phyloP scores from a whole-genome alignment of 2,113 vertebrate genomes.

The Otus sunia region DNA sequence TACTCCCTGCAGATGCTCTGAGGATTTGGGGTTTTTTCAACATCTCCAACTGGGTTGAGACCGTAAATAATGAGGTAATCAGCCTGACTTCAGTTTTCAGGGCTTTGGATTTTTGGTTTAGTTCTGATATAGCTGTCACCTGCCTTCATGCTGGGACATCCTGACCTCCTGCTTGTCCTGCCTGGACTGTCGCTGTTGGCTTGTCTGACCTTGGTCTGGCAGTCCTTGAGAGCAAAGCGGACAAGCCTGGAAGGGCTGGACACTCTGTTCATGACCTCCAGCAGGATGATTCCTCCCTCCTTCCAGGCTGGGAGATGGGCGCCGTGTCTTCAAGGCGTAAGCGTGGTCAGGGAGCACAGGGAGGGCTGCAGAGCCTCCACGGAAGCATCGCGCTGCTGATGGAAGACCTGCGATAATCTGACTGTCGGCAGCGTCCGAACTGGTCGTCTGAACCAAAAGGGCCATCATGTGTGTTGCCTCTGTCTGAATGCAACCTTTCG shows the following conservation, averaged over 20 bases:
- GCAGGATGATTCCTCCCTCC: not conserved
- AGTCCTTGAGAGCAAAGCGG: not conserved
- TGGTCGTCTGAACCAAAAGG: not conserved
- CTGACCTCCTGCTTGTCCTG: not conserved
- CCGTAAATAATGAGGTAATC: conserved; percentile 10
- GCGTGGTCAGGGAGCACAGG: not conserved
- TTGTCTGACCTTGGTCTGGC: not conserved
- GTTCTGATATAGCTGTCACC: not conserved
- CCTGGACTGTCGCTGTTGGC: not conserved
- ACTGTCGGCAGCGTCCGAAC: not conserved
- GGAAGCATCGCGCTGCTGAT: not conserved
- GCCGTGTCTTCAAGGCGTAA: not conserved
- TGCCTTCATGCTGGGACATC: not conserved
- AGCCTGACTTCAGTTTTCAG: not conserved
- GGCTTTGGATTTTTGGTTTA: not conserved
- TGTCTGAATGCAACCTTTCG: not conserved
- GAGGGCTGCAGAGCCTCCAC: not conserved
- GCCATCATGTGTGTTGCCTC: not conserved
- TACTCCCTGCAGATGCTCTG: not conserved
- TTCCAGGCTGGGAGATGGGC: not conserved
- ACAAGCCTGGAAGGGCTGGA: not conserved
- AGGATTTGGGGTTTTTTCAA: not conserved
- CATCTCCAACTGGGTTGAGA: not conserved
- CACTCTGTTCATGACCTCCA: not conserved
- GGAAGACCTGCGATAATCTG: not conserved